Base-by-base conservation (phyloP, 2,888 invertebrate species). In the Allacma fusca region DNA sequence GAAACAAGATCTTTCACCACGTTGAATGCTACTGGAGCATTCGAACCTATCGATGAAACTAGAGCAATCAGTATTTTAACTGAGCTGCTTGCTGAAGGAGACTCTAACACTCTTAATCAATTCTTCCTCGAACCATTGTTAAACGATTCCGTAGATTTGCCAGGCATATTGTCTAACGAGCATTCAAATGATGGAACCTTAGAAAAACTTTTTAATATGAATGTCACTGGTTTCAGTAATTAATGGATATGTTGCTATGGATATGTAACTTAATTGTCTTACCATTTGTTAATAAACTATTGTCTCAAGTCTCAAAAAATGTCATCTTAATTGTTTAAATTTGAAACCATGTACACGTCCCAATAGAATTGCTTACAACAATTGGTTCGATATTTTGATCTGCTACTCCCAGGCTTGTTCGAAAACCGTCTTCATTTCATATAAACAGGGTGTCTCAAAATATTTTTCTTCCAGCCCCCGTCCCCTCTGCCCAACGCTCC, bases 131-230 rank as follows among this genome's bases (percentile, higher is more conserved):
- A 64, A 21, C 64, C 67, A 68, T 23, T 44, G n/a, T 24, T 64
- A 24, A 71, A 21, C 28, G 69, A 76, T 76, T 34, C 59, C n/a
- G 59, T 69, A 34, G 80, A 81, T 76, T 72, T 81, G n/a, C 76
- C 79, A 13, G 80, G 76, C 59, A 77, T 81, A 13, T 75, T 80
- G 50, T 76, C 69, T 40, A 80, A 80, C 67, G 81, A 81, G 44
- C 79, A 80, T 67, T 75, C 68, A 9, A 75, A 68, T 68, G 75
- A 75, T 23, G 79, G 73, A 62, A 78, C 77, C 72, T 43, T 80
- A 9, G 79, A 81, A 70, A 77, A 78, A 80, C 74, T 81, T 23
- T 62, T 81, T 26, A 79, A 80, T 57, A 80, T 80, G 78, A 69
- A 74, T 74, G 72, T 78, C 2, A 68, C 34, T 34, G 57, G 75